phyloP scores from a whole-genome alignment of 2,888 invertebrate species.

The Harmothoe impar region DNA sequence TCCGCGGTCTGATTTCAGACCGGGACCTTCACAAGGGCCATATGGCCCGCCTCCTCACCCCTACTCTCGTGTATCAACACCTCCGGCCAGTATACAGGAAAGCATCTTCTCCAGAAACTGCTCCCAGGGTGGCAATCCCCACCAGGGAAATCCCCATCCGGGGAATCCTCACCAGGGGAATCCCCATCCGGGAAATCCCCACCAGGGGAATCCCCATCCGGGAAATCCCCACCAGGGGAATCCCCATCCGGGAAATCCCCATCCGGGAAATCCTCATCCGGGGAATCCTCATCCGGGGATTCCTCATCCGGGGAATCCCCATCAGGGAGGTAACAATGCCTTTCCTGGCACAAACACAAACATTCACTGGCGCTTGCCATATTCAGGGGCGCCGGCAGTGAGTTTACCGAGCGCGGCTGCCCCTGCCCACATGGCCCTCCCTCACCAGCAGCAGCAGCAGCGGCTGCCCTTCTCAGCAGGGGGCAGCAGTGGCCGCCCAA shows the following conservation, averaged over 20 bases:
- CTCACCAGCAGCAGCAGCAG: neutral
- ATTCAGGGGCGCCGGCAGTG: neutral
- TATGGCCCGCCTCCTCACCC: conserved; percentile 46
- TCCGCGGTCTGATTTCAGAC: conserved; percentile 42
- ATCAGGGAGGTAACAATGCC: neutral
- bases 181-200: too few relatives aligned
- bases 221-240: too few relatives aligned
- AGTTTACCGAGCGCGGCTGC: conserved; percentile 15
- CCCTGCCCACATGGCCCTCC: neutral
- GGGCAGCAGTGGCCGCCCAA: neutral
- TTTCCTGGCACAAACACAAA: neutral
- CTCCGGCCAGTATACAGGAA: conserved; percentile 55
- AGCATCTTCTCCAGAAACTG: conserved; percentile 15
- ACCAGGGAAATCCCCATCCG: neutral
- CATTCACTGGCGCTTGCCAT: conserved; percentile 8
- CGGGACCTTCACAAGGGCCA: conserved; percentile 8
- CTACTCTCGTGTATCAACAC: conserved; percentile 27
- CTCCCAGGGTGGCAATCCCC: neutral
- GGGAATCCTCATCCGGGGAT: too few relatives aligned
- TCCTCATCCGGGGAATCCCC: conserved; percentile 16
- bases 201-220: too few relatives aligned
- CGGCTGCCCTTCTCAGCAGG: conserved; percentile 10
- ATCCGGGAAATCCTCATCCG: too few relatives aligned
- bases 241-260: too few relatives aligned
- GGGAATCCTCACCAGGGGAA: too few relatives aligned